A percentile compares a stretch with the other conserved stretches of the same genome.
These are phyloP conservation scores for Macquaria ambigua DNA, from an alignment of 2,113 vertebrate species.

Conservation along the genomic window DNA sequence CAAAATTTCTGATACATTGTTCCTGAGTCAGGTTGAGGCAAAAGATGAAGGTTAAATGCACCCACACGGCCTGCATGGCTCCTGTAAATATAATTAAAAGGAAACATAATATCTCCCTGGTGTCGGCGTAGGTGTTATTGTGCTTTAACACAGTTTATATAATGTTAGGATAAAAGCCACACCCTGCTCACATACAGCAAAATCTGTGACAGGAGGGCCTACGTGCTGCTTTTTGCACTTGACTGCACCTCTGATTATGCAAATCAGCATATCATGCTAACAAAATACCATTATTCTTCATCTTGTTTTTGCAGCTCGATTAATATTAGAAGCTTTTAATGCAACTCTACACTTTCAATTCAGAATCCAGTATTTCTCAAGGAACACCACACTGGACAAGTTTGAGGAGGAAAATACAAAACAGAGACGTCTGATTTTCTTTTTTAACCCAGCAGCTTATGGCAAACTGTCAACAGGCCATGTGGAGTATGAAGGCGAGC, in stretches of 20 bases:
- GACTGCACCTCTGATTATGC: constrained; percentile 45
- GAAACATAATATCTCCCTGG: constrained; percentile 11
- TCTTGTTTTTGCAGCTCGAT: not conserved
- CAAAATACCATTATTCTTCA: not conserved
- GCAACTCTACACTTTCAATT: not conserved
- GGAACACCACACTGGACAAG: constrained; percentile 2
- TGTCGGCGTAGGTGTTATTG: constrained; percentile 9
- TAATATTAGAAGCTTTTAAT: not conserved
- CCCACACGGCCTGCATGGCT: not conserved
- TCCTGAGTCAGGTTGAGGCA: constrained; percentile 44
- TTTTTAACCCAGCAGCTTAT: constrained; percentile 1
- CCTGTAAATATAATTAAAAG: constrained; percentile 30
- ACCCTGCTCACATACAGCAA: constrained; percentile 37
- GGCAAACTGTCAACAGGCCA: constrained; percentile 16
- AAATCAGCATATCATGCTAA: constrained; percentile 12
- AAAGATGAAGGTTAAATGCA: constrained; percentile 24
- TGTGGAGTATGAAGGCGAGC: not conserved
- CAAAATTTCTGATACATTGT: constrained; percentile 11
- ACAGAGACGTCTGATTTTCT: not conserved
- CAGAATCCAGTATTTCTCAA: not conserved
- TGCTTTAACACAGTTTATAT: constrained; percentile 10
- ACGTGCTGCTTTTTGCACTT: constrained; percentile 33
- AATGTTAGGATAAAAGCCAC: constrained; percentile 42
- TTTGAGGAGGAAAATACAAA: not conserved
- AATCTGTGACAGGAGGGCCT: not conserved